These are phyloP conservation scores for Philotrypesis tridentata DNA, from an alignment of 1,140 invertebrate genomes.

Conservation along the genomic window DNA sequence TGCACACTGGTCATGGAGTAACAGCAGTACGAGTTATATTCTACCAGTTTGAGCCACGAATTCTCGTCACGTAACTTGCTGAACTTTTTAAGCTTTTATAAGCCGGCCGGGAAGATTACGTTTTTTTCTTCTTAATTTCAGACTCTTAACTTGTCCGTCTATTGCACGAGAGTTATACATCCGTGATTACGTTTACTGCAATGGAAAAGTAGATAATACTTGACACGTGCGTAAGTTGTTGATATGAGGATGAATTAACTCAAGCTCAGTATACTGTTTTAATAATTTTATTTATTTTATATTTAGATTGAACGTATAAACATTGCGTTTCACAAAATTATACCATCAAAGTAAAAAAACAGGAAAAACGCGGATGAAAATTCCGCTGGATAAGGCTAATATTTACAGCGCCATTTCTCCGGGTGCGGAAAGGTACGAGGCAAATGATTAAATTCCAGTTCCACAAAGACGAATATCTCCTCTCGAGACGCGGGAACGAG, in stretches of 20 bases:
- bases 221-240: no score
- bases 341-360: no score
- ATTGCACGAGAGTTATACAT: background rate
- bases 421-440: no score
- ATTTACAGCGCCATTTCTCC: no score
- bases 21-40: background rate
- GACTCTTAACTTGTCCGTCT: background rate
- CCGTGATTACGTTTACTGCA: background rate
- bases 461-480: background rate
- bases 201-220: background rate
- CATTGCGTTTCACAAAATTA: no score
- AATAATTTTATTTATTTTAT: no score
- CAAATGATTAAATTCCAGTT: background rate
- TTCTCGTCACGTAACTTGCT: background rate
- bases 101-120: background rate
- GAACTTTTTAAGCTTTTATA: background rate
- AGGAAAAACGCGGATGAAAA: no score
- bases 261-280: no score
- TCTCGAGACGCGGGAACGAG: background rate
- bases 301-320: no score
- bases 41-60: background rate
- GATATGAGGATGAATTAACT: no score
- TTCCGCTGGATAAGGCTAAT: no score
- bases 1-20: no score
- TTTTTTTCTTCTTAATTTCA: background rate